Evolutionary conservation across 2,797 vertebrate genomes (phyloP), one percentile per base, ranked within the genome.

Genomic region (Chrosomus eos): DNA sequence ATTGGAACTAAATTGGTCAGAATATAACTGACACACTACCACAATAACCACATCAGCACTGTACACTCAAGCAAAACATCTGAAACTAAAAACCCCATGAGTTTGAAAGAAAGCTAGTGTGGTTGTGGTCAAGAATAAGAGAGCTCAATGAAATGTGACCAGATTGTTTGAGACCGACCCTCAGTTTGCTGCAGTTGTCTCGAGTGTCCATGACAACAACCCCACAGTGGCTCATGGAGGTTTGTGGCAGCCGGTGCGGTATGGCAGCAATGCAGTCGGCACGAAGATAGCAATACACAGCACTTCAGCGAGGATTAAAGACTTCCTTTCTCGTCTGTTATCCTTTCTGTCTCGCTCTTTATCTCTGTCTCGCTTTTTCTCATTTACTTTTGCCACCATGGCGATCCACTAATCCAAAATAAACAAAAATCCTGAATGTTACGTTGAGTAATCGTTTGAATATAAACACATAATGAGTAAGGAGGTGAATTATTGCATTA

Each of bases 141-240:
- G 81, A 85, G 86, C 83, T 85, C 86, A 62, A 62, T 26, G 58
- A 66, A 84, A 90, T 85, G 85, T 86, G 18, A 81, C 62, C 38
- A 85, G 60, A 31, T 55, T 67, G 26, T 78, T 60, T 45, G 83
- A 89, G 90, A 90, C 89, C 38, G 26, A 86, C 90, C 81, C 89
- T 90, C 71, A 86, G 91, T 93, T 91, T 94, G 86, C 55, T 84
- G 75, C 84, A 90, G 89, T 88, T 90, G 87, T 88, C 83, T 87
- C 72, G 83, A 18, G 91, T 93, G 89, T 64, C 91, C 92, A 81
- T 90, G 92, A 89, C 89, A 84, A 94, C 93, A 88, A 86, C 90
- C 89, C 91, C 86, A 76, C 51, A 53, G 90, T 58, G 85, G 90
- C 89, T 89, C 88, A 81, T 36, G 85, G 87, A 90, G 90, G 91